A percentile compares a stretch with the other conserved stretches of the same genome.
These are phyloP conservation scores for Sesamia nonagrioides DNA, from an alignment of 1,140 invertebrate species.

Conservation along the genomic window DNA sequence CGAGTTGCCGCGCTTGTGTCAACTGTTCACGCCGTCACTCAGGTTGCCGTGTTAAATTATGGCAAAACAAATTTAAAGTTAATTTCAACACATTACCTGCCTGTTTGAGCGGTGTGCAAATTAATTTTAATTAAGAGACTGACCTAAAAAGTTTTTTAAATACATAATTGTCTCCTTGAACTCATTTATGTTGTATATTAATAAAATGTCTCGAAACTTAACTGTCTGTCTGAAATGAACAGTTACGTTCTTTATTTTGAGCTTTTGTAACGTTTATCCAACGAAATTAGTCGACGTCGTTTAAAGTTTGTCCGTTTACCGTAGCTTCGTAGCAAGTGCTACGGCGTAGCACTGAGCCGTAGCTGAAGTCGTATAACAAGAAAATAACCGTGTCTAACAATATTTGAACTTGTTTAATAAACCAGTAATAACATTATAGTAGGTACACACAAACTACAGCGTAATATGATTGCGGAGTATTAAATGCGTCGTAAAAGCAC, in stretches of 20 bases:
- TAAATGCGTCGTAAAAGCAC: conserved; percentile 63
- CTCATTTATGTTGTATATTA: neutral
- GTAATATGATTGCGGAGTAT: conserved; percentile 57
- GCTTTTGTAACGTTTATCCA: conserved; percentile 6
- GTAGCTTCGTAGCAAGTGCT: conserved; percentile 40
- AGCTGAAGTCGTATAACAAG: neutral
- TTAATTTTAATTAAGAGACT: conserved; percentile 14
- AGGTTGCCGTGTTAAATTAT: conserved; percentile 13
- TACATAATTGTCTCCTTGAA: neutral
- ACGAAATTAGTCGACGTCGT: neutral
- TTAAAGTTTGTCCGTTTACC: neutral
- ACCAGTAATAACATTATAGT: conserved; percentile 37
- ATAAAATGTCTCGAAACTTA: neutral
- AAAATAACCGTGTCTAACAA: conserved; percentile 32
- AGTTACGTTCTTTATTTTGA: neutral
- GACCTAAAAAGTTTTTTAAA: neutral
- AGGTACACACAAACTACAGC: conserved; percentile 27
- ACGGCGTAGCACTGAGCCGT: conserved; percentile 43
- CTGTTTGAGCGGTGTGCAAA: conserved; percentile 7
- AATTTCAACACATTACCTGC: conserved; percentile 39
- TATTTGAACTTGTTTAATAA: conserved; percentile 48
- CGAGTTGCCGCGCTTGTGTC: conserved; percentile 4
- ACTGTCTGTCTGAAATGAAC: neutral
- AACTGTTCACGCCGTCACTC: conserved; percentile 45
- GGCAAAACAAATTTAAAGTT: conserved; percentile 46